Evolutionary conservation across 2,888 invertebrate genomes (phyloP), one percentile per base, ranked within the genome.

Genomic region (Brassicogethes aeneus): DNA sequence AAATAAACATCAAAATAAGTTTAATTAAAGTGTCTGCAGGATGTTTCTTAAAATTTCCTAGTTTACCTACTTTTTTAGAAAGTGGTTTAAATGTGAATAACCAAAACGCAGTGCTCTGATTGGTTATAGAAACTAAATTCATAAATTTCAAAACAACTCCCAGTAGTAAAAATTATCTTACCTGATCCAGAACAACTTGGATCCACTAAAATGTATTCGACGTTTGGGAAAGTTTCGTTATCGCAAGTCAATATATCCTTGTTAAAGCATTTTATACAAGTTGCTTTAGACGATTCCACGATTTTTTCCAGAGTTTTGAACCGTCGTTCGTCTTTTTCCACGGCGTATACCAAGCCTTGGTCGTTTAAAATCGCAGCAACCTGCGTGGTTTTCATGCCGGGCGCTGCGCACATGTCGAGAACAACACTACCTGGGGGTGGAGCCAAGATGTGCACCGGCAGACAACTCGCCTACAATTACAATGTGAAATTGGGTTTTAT

Each of bases 151-250:
- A n/a, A n/a, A n/a, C n/a, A n/a, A n/a, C n/a, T n/a, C n/a, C n/a
- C n/a, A 23, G 23, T 23, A 23, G 23, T 10, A 23, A 23, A 10
- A 7, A 23, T 7, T 23, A 7, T 7, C 5, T 23, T 75, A 81
- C 92, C 96, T 63, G 93, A 90, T 32, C 97, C 96, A 15, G 93
- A 89, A 66, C 99, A 99, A 41, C 93, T 90, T 0, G 97, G 96
- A 70, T 99, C 99, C 0, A 99, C 81, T n/a, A 97, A 70, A 52
- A 95, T 85, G 57, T 90, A 93, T 62, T 91, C 82, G 0, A 94
- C 86, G 51, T 81, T 73, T 16, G 78, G 74, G 54, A 74, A 75
- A 13, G 15, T 33, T 23, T 80, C 74, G 8, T 71, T 69, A 54
- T 77, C 72, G 15, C 90, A 70, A 16, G 72, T 74, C 32, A 91